Evolutionary conservation across 2,888 invertebrate species (phyloP), one percentile per base, ranked within the genome.

Genomic region (Seladonia tumulorum): DNA sequence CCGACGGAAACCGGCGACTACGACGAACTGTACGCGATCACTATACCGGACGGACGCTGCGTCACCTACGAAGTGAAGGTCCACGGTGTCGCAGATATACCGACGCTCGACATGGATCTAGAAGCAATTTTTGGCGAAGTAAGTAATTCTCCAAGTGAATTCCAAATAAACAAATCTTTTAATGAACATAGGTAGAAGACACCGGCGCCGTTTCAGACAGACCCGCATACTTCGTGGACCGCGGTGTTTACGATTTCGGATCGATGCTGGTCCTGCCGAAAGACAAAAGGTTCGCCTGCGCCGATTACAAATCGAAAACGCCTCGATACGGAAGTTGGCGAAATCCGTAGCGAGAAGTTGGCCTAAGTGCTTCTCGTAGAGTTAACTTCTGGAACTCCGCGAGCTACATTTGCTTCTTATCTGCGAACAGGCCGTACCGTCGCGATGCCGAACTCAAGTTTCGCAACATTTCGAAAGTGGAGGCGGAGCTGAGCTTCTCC

Each of bases 391-490:
- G 10, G 10, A 75, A 70, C 77, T 76, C 60, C 75, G 39, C 60
- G 49, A 83, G 49, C 72, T 74, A 72, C 47, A 60, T 77, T 29
- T 25, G 76, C 45, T 22, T 29, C 80, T 77, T 80, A 82, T 96
- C 49, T 92, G 96, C 93, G 93, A 73, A 77, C 87, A 96, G 96
- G 91, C 93, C 95, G 78, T 96, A 96, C 87, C 95, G 95, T 92
- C 95, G 96, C 88, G 94, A 95, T 73, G 95, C 95, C 68, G 94
- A 94, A 16, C 95, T 97, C 5, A 95, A 95, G 83, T 94, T 97
- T 57, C 95, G 95, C 88, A 97, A 97, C 93, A 94, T 95, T 60
- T 96, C 97, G 0, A 93, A 95, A 2, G 95, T 97, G 79, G 94
- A 95, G 3, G 96, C 96, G 25, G 94, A 96, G 77, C 94, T 96